Evolutionary conservation across 2,888 invertebrate genomes (phyloP).

Genomic region (Dicyrtoma fusca): DNA sequence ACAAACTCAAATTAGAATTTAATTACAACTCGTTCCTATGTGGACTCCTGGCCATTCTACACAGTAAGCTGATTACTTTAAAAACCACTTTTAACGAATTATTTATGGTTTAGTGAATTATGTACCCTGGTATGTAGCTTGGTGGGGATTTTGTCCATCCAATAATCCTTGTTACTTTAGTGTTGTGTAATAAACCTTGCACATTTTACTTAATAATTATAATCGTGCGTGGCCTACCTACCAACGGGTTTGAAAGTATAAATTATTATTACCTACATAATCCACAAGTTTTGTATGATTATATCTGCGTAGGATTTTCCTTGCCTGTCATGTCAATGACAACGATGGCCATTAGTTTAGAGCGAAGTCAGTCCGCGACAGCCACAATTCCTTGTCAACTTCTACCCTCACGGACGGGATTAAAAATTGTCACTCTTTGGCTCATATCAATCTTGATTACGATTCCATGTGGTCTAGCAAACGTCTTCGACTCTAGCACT

Average conservation of each 20-base stretch:
- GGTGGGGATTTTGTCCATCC: no score
- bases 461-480: neutral
- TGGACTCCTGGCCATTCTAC: slow-evolving; percentile 13
- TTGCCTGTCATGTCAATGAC: slow-evolving; percentile 21
- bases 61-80: slow-evolving; percentile 7
- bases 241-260: no score
- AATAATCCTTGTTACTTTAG: no score
- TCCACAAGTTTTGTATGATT: no score
- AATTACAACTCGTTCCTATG: neutral
- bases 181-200: no score
- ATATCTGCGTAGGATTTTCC: slow-evolving; percentile 21
- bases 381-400: slow-evolving; percentile 18
- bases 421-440: slow-evolving; percentile 14
- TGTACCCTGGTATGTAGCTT: no score
- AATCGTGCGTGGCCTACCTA: no score
- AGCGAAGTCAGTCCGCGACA: slow-evolving; percentile 15
- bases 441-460: neutral
- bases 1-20: slow-evolving; percentile 5
- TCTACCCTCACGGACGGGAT: slow-evolving; percentile 12
- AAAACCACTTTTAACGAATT: neutral
- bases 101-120: no score
- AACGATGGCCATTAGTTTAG: slow-evolving; percentile 22
- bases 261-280: no score
- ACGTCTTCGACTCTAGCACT: neutral
- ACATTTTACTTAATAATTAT: no score